Evolutionary conservation across 2,888 invertebrate genomes (phyloP), one percentile per base, ranked within the genome.

Genomic region (Cheilosia impressa): DNA sequence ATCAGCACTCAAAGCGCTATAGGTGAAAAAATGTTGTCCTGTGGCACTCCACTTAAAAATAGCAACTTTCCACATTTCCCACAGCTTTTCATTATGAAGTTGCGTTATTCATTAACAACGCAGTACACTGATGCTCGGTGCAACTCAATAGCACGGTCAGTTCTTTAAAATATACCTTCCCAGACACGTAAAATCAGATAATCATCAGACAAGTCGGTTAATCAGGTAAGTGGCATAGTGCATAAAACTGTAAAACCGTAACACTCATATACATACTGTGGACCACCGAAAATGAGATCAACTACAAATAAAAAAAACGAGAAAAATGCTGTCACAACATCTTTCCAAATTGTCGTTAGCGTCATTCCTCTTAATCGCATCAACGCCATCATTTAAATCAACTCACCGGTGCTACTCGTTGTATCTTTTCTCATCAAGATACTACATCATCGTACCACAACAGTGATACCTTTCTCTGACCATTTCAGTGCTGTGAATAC

Each of bases 381-480:
- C 19, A 47, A 22, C 55, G 17, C 55, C 27, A 17, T 31, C 55
- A 55, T 65, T 47, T 55, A 24, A 57, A 65, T 68, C 43, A 60
- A 62, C 52, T 45, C 9, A 15, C 38, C 34, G 45, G 45, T 10
- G 13, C 45, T 34, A 58, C 22, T 45, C 34, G 13, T 50, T 41
- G 62, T 62, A 24, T 62, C 72, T 62, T 62, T 53, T 17, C 19
- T 5, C 13, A 41, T 34, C 31, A 52, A 60, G 41, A 50, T 34
- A 50, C 19, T 63, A n/a, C 53, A 57, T 13, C 13, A 47, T 57
- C 57, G 31, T 17, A 27, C 19, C 55, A 50, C 55, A 73, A 63
- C 66, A 58, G 53, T 7, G 55, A 38, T 63, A 63, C 69, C 69
- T 78, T 71, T 78, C 78, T 65, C 75, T 58, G 65, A 45, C 65